phyloP scores from a whole-genome alignment of 2,797 vertebrate genomes.

The Agapornis canus region DNA sequence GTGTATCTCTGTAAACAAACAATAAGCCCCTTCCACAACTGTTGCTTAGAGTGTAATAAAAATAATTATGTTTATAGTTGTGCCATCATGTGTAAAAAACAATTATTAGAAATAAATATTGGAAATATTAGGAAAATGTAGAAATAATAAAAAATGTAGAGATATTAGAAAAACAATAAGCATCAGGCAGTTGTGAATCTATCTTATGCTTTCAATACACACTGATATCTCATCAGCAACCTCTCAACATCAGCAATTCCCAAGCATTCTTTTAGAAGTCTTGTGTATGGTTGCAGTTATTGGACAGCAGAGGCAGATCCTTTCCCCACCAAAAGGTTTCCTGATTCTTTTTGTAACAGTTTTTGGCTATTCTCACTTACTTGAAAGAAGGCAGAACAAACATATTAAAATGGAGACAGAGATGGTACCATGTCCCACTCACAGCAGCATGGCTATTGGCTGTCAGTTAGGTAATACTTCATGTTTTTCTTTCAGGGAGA shows the following conservation, averaged over 20 bases:
- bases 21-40: not conserved
- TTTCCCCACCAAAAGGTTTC: not conserved
- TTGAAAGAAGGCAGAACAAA: not conserved
- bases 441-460: not conserved
- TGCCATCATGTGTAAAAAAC: not conserved
- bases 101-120: not conserved
- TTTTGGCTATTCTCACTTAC: not conserved
- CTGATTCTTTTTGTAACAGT: not conserved
- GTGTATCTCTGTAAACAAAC: not conserved
- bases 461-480: not conserved
- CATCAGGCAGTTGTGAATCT: not conserved
- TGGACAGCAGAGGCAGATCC: not conserved
- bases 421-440: accelerated
- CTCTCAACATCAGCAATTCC: not conserved
- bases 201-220: not conserved
- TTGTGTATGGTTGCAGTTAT: not conserved
- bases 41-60: not conserved
- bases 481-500: not conserved
- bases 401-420: not conserved
- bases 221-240: not conserved
- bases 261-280: not conserved
- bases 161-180: not conserved
- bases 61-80: not conserved
- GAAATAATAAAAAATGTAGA: not conserved
- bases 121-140: not conserved